Evolutionary conservation across 2,797 vertebrate species (phyloP).

Genomic region (Adelosebastes latens): DNA sequence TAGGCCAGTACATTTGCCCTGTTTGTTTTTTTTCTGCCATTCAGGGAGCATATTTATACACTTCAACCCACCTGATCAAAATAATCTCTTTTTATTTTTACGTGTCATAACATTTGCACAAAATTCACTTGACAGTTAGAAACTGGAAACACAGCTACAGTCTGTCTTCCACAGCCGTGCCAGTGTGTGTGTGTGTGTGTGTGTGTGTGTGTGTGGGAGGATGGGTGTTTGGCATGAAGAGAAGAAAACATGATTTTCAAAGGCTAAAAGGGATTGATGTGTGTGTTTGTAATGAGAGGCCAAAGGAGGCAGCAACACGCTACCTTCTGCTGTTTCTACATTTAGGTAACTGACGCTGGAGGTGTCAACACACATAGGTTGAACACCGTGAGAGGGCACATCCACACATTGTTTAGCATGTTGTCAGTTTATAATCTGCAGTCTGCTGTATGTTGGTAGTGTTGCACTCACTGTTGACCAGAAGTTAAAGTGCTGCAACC

Average conservation of each 20-base stretch:
- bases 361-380: neutral
- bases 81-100: neutral
- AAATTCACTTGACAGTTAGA: constrained; percentile 8
- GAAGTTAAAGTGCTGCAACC: too few relatives aligned
- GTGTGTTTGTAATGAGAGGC: constrained; percentile 6
- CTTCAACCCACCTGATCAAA: constrained; percentile 1
- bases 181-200: neutral
- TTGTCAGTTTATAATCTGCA: too few relatives aligned
- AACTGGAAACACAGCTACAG: neutral
- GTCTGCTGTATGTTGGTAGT: too few relatives aligned
- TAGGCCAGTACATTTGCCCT: too few relatives aligned
- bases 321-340: neutral
- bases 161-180: neutral
- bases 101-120: neutral
- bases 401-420: too few relatives aligned
- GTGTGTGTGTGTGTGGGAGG: neutral
- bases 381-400: too few relatives aligned
- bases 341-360: neutral
- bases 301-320: neutral
- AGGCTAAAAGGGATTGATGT: neutral
- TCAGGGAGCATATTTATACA: neutral
- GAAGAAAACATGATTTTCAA: neutral
- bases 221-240: neutral
- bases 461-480: too few relatives aligned
- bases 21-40: neutral